phyloP scores from a whole-genome alignment of 1,140 invertebrate species.

The Heliconius congener region DNA sequence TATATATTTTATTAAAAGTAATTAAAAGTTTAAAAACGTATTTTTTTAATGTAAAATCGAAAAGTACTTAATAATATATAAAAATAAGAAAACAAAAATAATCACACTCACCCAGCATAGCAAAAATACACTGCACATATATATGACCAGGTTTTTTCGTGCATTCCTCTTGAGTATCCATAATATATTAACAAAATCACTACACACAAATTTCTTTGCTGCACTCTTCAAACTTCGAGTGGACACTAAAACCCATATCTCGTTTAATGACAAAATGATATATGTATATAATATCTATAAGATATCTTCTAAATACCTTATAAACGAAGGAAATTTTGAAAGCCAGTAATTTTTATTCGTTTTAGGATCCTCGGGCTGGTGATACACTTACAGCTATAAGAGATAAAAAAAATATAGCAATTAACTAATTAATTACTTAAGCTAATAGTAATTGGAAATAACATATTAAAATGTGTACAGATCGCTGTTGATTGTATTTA shows the following conservation, averaged over 20 bases:
- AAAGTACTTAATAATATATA: too few species aligned
- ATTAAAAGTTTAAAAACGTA: too few species aligned
- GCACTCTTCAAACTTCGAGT: not conserved
- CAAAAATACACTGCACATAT: slow-evolving; percentile 32
- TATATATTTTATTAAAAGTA: too few species aligned
- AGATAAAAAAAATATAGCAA: not conserved
- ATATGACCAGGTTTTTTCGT: slow-evolving; percentile 22
- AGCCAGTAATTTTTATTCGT: slow-evolving; percentile 8
- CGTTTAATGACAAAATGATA: not conserved
- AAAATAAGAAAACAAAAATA: not conserved
- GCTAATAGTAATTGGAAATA: not conserved
- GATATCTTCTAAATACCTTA: not conserved
- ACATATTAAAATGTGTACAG: not conserved
- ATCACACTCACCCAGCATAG: slow-evolving; percentile 31
- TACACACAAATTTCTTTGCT: not conserved
- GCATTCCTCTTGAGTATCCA: slow-evolving; percentile 1
- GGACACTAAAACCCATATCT: not conserved
- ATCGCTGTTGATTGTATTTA: not conserved
- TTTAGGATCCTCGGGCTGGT: not conserved
- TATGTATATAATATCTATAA: not conserved
- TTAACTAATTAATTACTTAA: too few species aligned
- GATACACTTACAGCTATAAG: not conserved
- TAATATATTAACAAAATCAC: not conserved
- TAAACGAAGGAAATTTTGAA: not conserved
- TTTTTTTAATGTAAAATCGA: too few species aligned